Percentiles rank a stretch among this genome's conserved stretches.
phyloP scores from a whole-genome alignment of 2,888 invertebrate species.

The Protodeltote pygarga region DNA sequence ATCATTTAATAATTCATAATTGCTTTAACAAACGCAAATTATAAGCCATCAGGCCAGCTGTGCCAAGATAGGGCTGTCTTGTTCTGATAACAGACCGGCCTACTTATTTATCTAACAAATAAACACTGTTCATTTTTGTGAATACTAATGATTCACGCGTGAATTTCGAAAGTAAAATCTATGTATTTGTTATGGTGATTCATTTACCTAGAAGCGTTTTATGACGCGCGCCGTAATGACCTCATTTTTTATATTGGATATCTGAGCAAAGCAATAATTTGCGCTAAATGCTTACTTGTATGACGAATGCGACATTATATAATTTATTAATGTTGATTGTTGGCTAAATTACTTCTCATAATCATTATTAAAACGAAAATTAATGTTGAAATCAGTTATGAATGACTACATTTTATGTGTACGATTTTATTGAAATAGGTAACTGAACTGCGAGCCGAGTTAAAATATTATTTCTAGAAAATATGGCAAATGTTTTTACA shows the following conservation, averaged over 20 bases:
- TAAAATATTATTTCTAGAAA: neutral
- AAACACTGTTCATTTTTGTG: constrained; percentile 28
- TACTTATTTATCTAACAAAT: constrained; percentile 49
- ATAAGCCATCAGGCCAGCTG: constrained; percentile 47
- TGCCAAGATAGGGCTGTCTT: constrained; percentile 53
- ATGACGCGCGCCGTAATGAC: constrained; percentile 32
- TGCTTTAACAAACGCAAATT: constrained; percentile 40
- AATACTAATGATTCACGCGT: constrained; percentile 38
- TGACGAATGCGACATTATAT: constrained; percentile 20
- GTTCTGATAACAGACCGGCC: constrained; percentile 50
- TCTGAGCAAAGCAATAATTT: constrained; percentile 3
- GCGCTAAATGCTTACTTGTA: constrained; percentile 17
- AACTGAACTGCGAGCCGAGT: no score
- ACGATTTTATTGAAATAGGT: no score
- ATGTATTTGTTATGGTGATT: constrained; percentile 28
- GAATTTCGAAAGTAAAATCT: constrained; percentile 38
- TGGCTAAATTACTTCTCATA: no score
- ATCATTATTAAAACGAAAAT: no score
- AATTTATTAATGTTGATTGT: constrained; percentile 7
- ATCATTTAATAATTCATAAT: constrained; percentile 34
- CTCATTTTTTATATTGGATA: constrained; percentile 25
- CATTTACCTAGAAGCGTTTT: constrained; percentile 30
- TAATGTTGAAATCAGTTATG: no score
- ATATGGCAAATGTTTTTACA: no score
- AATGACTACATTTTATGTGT: no score